phyloP scores from a whole-genome alignment of 2,888 invertebrate genomes.

The Palloptera scutellata region DNA sequence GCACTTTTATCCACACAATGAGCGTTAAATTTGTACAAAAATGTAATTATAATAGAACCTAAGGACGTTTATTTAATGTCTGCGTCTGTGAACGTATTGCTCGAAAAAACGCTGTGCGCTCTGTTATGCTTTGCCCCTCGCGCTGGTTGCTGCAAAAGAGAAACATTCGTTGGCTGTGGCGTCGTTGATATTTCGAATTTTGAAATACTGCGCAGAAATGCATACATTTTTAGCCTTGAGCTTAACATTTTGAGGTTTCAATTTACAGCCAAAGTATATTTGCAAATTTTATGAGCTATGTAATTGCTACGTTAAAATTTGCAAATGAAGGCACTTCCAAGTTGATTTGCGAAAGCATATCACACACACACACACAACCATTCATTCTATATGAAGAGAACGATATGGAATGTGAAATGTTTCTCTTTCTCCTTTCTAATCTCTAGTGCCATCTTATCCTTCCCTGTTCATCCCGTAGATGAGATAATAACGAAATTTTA shows the following conservation, averaged over 20 bases:
- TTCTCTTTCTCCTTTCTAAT: no score
- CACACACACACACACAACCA: no score
- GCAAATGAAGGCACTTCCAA: constrained; percentile 34
- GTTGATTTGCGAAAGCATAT: not conserved
- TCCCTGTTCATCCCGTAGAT: no score
- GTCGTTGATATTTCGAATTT: no score
- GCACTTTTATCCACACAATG: no score
- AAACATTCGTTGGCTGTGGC: not conserved
- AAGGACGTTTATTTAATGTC: constrained; percentile 34
- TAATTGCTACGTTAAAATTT: constrained; percentile 12
- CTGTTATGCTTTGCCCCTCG: no score
- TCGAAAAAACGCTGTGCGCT: not conserved
- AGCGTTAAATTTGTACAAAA: constrained; percentile 35
- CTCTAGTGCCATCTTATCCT: no score
- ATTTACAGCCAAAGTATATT: not conserved
- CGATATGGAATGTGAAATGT: no score
- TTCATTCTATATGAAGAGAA: no score
- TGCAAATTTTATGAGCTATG: no score
- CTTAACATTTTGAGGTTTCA: constrained; percentile 23
- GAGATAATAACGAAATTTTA: no score
- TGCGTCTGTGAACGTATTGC: constrained; percentile 21
- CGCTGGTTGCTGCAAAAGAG: not conserved
- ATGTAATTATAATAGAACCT: constrained; percentile 49
- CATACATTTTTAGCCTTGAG: constrained; percentile 5
- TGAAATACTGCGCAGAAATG: constrained; percentile 1